These are phyloP conservation scores for Drosophila cardini DNA, from an alignment of 1,140 invertebrate species.

Conservation along the genomic window DNA sequence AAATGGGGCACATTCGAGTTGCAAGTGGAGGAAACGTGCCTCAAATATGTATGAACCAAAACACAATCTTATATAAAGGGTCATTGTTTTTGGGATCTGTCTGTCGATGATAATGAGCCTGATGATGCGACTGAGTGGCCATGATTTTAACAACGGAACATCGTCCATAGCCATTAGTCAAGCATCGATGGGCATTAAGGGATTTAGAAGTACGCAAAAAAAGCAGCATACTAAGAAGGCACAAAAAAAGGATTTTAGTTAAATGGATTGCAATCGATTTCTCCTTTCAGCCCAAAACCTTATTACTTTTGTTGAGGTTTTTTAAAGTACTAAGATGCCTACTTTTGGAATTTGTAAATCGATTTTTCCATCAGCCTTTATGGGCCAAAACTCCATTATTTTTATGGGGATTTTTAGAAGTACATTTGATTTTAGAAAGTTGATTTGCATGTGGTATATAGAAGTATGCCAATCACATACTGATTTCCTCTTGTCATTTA, in stretches of 20 bases:
- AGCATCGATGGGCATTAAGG: slow-evolving; percentile 41
- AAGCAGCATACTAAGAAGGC: slow-evolving; percentile 5
- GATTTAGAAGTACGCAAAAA: slow-evolving; percentile 13
- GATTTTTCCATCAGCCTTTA: neutral
- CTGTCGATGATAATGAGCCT: slow-evolving; percentile 48
- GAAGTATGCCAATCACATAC: slow-evolving; percentile 2
- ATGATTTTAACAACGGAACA: slow-evolving; percentile 26
- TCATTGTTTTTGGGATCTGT: slow-evolving; percentile 55
- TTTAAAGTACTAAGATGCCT: no score
- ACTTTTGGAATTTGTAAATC: neutral
- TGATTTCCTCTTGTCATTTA: slow-evolving; percentile 10
- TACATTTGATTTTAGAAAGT: no score
- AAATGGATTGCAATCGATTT: slow-evolving; percentile 29
- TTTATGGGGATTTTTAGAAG: neutral
- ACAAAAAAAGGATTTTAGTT: slow-evolving; percentile 3
- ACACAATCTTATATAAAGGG: neutral
- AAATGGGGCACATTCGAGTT: slow-evolving; percentile 65
- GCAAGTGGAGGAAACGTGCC: slow-evolving; percentile 7
- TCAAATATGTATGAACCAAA: slow-evolving; percentile 2
- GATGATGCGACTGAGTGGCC: slow-evolving; percentile 48
- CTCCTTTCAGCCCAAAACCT: neutral
- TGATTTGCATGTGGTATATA: no score
- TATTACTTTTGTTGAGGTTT: neutral
- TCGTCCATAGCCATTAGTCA: slow-evolving; percentile 55
- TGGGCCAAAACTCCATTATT: neutral